Conservation (phyloP, 2,888 invertebrate species). For the Cryptocephalus moraei region DNA sequence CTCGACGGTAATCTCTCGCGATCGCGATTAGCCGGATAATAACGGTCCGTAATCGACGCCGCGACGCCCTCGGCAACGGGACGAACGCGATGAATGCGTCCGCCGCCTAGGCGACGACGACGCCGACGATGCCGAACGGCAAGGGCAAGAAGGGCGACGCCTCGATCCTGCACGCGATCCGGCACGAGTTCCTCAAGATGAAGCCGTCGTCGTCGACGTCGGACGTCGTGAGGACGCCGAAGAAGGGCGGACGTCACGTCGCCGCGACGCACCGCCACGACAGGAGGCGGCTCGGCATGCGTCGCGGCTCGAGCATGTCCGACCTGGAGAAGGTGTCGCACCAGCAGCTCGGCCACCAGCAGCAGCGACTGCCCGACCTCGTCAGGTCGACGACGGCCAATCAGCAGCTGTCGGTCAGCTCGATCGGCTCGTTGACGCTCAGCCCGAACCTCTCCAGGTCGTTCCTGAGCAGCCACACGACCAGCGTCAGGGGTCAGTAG, state of each 20-base stretch:
- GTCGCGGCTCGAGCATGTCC: conserved; percentile 62
- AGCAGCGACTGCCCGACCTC: conserved; percentile 35
- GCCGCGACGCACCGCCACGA: conserved; percentile 18
- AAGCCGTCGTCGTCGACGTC: conserved; percentile 37
- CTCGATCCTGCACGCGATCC: not conserved
- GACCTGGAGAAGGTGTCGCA: conserved; percentile 54
- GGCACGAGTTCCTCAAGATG: conserved; percentile 43
- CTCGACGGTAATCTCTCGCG: not conserved
- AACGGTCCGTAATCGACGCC: too few relatives aligned
- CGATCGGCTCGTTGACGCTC: conserved; percentile 40
- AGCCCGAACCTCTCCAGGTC: conserved; percentile 43
- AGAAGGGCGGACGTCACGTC: conserved; percentile 7
- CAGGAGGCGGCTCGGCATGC: conserved; percentile 42
- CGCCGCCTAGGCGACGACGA: too few relatives aligned
- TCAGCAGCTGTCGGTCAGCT: conserved; percentile 36
- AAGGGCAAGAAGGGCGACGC: not conserved
- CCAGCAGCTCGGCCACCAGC: not conserved
- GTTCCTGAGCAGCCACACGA: conserved; percentile 30
- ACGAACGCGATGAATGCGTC: too few relatives aligned
- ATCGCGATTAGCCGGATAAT: too few relatives aligned
- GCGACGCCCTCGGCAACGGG: too few relatives aligned
- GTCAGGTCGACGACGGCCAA: conserved; percentile 40
- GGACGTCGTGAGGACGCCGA: conserved; percentile 26
- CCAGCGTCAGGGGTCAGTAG: conserved; percentile 24
- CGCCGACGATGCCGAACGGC: too few relatives aligned